These are phyloP conservation scores for Eurytoma adleriae DNA, from an alignment of 2,888 invertebrate species.

Conservation along the genomic window DNA sequence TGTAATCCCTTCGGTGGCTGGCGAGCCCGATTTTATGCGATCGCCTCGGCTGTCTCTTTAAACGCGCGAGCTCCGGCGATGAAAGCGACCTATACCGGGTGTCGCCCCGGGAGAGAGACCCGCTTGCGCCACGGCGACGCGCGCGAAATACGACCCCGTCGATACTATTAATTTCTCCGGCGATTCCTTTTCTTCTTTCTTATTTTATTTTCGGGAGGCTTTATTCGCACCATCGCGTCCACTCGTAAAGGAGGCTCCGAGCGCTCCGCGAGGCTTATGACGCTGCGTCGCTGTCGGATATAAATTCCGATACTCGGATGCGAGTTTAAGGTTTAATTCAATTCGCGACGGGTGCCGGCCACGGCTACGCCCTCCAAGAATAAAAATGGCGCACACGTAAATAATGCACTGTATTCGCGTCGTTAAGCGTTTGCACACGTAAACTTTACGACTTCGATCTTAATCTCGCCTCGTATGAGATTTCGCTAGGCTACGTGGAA, in stretches of 20 bases:
- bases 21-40: slow-evolving; percentile 62
- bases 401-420: slow-evolving; percentile 18
- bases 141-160: slow-evolving; percentile 3
- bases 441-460: slow-evolving; percentile 26
- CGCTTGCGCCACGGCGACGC: neutral
- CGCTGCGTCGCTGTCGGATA: neutral
- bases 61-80: slow-evolving; percentile 62
- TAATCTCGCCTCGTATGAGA: slow-evolving; percentile 34
- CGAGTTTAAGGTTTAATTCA: slow-evolving; percentile 36
- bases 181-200: neutral
- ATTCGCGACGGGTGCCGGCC: slow-evolving; percentile 2
- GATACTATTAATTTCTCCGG: slow-evolving; percentile 31
- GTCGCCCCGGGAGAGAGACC: slow-evolving; percentile 11
- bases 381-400: slow-evolving; percentile 36
- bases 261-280: neutral
- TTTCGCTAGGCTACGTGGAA: slow-evolving; percentile 27
- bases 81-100: slow-evolving; percentile 27
- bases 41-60: slow-evolving; percentile 64
- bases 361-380: neutral
- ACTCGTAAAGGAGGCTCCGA: slow-evolving; percentile 21
- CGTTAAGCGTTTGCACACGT: slow-evolving; percentile 22
- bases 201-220: slow-evolving; percentile 3
- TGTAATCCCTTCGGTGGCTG: slow-evolving; percentile 63
- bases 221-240: slow-evolving; percentile 11
- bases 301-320: slow-evolving; percentile 30